Base-by-base conservation (phyloP, 2,888 invertebrate species). In the Eristalis arbustorum region DNA sequence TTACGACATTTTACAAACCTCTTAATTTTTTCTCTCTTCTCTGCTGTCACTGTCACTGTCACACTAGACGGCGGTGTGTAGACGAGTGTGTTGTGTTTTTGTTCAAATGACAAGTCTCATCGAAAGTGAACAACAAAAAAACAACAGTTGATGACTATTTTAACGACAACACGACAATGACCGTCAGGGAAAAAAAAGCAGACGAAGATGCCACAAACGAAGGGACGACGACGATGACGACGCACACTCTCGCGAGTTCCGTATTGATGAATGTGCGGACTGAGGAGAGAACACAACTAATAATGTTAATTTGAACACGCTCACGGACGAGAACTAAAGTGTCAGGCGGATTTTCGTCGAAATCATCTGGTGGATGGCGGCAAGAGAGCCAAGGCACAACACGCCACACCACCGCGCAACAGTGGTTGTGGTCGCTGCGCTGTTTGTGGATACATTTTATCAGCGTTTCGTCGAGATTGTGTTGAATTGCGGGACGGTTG, bases 271-370 rank as follows among this genome's bases (percentile, higher is more conserved):
- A 84, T 56, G 61, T 75, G 40, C 28, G 73, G 64, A 71, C 23
- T 75, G 40, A 37, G 73, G 64, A 71, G 31, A 59, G 61, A 62
- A 42, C 67, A 67, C 67, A 67, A 75, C 80, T 84, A 72, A 80
- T 76, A 84, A 75, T 62, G 59, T 79, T 79, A 84, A 80, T 80
- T 84, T 68, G 59, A 67, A 75, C 42, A 40, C 63, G 75, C 80
- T 75, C 71, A 34, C 28, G 31, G 31, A 37, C 40, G 62, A 56
- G 25, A 56, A 18, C 18, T n/a, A 34, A 57, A 59, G 23, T 28
- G 40, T 49, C 49, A 18, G 18, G 10, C 49, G 2, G 49, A 49
- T 8, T 18, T 49, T 49, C 49, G 18, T 49, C 49, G 37, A 37
- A 37, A 49, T 42, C n/a, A 42, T 49, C 8, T 49, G 49, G 3